These are phyloP conservation scores for Ganaspis sp. DNA, from an alignment of 1,140 invertebrate species.

Conservation along the genomic window DNA sequence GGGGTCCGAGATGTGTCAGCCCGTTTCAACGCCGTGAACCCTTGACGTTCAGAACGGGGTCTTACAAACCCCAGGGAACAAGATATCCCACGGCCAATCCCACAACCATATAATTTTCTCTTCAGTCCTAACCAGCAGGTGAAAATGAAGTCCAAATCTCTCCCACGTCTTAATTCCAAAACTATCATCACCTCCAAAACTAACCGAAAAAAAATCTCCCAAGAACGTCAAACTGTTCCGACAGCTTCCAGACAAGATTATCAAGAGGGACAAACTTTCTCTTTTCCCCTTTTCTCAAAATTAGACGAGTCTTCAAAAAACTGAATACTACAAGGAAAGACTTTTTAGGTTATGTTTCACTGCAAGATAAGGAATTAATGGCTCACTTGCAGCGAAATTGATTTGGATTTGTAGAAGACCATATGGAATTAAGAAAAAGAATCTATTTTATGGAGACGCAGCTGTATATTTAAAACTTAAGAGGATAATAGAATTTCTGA, in stretches of 20 bases:
- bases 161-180: neutral
- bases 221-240: too few relatives aligned
- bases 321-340: neutral
- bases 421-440: neutral
- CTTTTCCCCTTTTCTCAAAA: too few relatives aligned
- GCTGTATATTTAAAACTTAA: conserved; percentile 1
- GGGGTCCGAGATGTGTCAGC: conserved; percentile 69
- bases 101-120: conserved; percentile 29
- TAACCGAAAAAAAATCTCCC: neutral
- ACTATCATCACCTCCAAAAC: neutral
- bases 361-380: too few relatives aligned
- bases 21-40: conserved; percentile 66
- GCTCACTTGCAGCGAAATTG: too few relatives aligned
- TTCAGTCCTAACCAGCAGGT: conserved; percentile 45
- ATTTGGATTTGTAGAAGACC: neutral
- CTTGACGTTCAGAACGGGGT: conserved; percentile 61
- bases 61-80: conserved; percentile 67
- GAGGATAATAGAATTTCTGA: conserved; percentile 29
- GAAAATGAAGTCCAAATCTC: conserved; percentile 49
- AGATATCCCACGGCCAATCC: conserved; percentile 66
- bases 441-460: neutral
- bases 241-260: too few relatives aligned
- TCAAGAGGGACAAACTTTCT: too few relatives aligned
- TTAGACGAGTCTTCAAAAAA: neutral
- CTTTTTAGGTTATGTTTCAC: too few relatives aligned